Evolutionary conservation across 2,797 vertebrate species (phyloP).

Genomic region (Naso thynnoides): DNA sequence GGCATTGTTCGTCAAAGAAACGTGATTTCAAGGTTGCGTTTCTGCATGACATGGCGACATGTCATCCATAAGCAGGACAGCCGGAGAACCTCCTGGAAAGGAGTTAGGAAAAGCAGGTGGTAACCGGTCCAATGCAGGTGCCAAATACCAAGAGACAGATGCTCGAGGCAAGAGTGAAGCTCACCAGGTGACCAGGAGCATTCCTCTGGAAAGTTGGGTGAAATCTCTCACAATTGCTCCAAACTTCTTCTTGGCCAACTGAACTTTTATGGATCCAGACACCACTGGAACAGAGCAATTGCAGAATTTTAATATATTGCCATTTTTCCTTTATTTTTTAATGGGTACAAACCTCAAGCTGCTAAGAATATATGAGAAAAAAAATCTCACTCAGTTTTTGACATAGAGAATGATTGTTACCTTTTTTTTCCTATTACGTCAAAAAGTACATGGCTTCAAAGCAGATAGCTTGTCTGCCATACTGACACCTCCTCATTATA

Average conservation of each 20-base stretch:
- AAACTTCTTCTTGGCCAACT: not conserved
- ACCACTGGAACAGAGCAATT: slow-evolving; percentile 4
- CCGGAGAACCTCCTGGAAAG: slow-evolving; percentile 22
- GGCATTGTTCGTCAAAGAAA: slow-evolving; percentile 13
- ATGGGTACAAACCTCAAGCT: slow-evolving; percentile 15
- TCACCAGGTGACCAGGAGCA: slow-evolving; percentile 24
- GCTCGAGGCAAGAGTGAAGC: slow-evolving; percentile 23
- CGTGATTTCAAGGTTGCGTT: slow-evolving; percentile 22
- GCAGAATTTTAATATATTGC: not conserved
- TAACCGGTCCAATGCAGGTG: slow-evolving; percentile 21
- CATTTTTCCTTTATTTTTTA: slow-evolving; percentile 24
- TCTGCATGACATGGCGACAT: slow-evolving; percentile 20
- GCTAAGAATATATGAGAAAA: slow-evolving; percentile 19
- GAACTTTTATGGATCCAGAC: not conserved
- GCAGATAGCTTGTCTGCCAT: not conserved
- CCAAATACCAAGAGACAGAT: slow-evolving; percentile 17
- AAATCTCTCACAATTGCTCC: not conserved
- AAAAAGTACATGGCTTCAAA: not conserved
- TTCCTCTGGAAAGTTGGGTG: slow-evolving; percentile 6
- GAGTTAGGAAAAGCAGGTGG: slow-evolving; percentile 26
- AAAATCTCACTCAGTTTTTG: slow-evolving; percentile 23
- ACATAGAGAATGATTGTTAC: not conserved
- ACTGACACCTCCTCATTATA: slow-evolving; percentile 6
- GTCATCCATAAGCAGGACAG: slow-evolving; percentile 11
- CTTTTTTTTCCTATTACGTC: not conserved